phyloP scores from a whole-genome alignment of 2,797 vertebrate genomes.

The Squalus acanthias region DNA sequence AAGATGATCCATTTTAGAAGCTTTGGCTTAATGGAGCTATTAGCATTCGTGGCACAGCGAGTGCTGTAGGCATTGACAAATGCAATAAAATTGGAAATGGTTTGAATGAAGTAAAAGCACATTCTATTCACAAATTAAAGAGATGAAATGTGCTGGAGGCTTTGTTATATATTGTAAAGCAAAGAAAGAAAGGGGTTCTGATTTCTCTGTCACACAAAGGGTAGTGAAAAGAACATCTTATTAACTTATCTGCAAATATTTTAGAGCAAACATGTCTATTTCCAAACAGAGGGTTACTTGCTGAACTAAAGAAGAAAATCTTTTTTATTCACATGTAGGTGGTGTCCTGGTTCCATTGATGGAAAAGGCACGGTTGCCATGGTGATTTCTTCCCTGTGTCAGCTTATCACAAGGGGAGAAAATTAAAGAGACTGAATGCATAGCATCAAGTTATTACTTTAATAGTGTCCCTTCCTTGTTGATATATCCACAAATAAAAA shows the following conservation, averaged over 20 bases:
- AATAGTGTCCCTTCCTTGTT: background rate
- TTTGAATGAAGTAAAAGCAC: constrained; percentile 28
- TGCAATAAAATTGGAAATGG: constrained; percentile 32
- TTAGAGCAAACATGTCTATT: constrained; percentile 23
- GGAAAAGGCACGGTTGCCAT: background rate
- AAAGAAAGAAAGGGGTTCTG: constrained; percentile 11
- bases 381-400: constrained; percentile 16
- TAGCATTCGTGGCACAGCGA: constrained; percentile 14
- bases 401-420: constrained; percentile 18
- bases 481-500: background rate
- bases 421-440: background rate
- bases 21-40: constrained; percentile 30
- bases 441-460: background rate
- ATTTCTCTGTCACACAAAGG: background rate
- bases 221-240: constrained; percentile 24
- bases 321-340: constrained; percentile 21
- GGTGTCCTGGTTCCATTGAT: constrained; percentile 23
- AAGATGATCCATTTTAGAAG: constrained; percentile 1
- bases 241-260: constrained; percentile 29
- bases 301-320: background rate
- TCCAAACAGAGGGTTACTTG: constrained; percentile 26
- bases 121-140: constrained; percentile 32
- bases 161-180: constrained; percentile 18
- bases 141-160: constrained; percentile 2
- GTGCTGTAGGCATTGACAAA: constrained; percentile 29